phyloP scores from a whole-genome alignment of 2,888 invertebrate species.

The Lydus trimaculatus region DNA sequence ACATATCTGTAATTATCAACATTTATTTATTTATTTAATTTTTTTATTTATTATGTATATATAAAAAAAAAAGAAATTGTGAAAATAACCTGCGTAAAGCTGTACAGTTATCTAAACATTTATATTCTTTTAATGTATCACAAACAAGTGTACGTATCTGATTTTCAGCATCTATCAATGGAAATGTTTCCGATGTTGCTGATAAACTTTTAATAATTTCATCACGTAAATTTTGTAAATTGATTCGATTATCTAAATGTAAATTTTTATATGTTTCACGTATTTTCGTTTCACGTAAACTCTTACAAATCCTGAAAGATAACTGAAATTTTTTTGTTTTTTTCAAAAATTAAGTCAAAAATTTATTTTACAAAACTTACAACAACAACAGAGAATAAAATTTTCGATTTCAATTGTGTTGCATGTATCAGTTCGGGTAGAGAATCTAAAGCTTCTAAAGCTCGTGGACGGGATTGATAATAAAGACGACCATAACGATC shows the following conservation, averaged over 20 bases:
- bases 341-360: constrained; percentile 16
- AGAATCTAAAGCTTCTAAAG: constrained; percentile 84
- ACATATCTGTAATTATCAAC: constrained; percentile 65
- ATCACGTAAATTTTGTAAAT: constrained; percentile 66
- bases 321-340: constrained; percentile 62
- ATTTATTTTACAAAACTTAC: constrained; percentile 67
- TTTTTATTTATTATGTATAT: neutral
- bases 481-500: constrained; percentile 86
- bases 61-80: no score
- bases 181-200: constrained; percentile 75
- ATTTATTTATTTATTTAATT: neutral
- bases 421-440: constrained; percentile 83
- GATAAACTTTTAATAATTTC: constrained; percentile 67
- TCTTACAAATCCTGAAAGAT: constrained; percentile 75
- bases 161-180: constrained; percentile 71
- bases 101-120: constrained; percentile 80
- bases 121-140: constrained; percentile 92
- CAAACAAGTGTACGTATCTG: constrained; percentile 71
- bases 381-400: constrained; percentile 94
- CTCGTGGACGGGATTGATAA: constrained; percentile 82
- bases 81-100: constrained; percentile 68
- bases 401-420: constrained; percentile 91
- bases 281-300: constrained; percentile 76
- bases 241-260: constrained; percentile 54
- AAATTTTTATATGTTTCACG: constrained; percentile 70